Evolutionary conservation across 2,113 vertebrate genomes (phyloP).

Genomic region (Cathartes aura): DNA sequence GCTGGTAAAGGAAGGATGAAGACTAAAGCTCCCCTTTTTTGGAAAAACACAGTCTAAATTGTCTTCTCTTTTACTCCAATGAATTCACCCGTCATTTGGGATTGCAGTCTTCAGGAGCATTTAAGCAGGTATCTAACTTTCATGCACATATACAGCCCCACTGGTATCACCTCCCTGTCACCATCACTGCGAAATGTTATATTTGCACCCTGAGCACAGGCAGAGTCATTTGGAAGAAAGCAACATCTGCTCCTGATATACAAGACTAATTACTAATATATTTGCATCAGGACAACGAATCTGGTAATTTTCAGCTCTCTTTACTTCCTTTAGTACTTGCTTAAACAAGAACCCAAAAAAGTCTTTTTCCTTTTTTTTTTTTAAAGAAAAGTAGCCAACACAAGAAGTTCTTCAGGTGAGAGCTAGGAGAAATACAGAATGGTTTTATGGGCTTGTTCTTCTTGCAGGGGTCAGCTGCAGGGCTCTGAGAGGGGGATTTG

Average conservation of each 20-base stretch:
- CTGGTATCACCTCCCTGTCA: not conserved
- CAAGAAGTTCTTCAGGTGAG: not conserved
- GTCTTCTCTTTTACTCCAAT: not conserved
- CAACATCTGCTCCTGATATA: not conserved
- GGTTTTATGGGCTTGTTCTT: not conserved
- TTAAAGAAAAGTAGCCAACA: not conserved
- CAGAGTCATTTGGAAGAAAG: not conserved
- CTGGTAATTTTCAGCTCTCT: not conserved
- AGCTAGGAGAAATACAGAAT: not conserved
- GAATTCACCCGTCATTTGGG: not conserved
- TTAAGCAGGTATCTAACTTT: not conserved
- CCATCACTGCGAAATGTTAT: not conserved
- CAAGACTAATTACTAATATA: not conserved
- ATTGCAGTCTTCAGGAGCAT: not conserved
- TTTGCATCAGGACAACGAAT: not conserved
- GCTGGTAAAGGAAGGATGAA: not conserved
- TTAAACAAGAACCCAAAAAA: not conserved
- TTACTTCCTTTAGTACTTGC: not conserved
- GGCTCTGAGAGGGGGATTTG: not conserved
- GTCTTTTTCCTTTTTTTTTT: not conserved
- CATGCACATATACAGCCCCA: not conserved
- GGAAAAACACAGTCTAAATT: not conserved
- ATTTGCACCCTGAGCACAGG: not conserved
- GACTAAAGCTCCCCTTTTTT: not conserved
- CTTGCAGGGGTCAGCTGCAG: rapidly evolving